Conservation (phyloP, 2,797 vertebrate genomes). For the Potorous gilbertii region DNA sequence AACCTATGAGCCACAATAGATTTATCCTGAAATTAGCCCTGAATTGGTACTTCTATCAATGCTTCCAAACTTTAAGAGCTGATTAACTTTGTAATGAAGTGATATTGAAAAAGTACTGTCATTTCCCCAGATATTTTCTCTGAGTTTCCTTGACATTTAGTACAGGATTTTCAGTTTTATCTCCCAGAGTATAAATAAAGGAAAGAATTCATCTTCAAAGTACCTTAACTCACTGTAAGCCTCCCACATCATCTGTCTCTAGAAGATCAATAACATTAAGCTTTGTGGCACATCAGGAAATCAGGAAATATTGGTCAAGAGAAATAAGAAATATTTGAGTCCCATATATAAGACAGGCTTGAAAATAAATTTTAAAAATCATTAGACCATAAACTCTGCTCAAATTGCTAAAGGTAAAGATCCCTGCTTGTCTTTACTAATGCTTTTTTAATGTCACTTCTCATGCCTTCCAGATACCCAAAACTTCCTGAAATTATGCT, state of each 20-base stretch:
- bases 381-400: neutral
- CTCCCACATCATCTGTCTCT: neutral
- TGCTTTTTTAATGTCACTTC: neutral
- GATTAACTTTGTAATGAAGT: neutral
- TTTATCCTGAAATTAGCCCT: neutral
- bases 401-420: neutral
- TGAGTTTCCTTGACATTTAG: neutral
- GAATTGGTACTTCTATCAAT: neutral
- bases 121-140: neutral
- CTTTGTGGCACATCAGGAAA: neutral
- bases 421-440: neutral
- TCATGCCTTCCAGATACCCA: neutral
- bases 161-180: neutral
- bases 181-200: neutral
- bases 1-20: neutral
- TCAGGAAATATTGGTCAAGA: neutral
- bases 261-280: neutral
- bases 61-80: neutral
- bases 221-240: slow-evolving; percentile 11
- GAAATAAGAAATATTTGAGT: neutral
- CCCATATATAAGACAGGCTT: neutral
- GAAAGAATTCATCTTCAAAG: neutral
- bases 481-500: no score
- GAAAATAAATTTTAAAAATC: slow-evolving; percentile 6
- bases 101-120: neutral